Base-by-base conservation (phyloP, 2,888 invertebrate species). In the Drosophila recens region DNA sequence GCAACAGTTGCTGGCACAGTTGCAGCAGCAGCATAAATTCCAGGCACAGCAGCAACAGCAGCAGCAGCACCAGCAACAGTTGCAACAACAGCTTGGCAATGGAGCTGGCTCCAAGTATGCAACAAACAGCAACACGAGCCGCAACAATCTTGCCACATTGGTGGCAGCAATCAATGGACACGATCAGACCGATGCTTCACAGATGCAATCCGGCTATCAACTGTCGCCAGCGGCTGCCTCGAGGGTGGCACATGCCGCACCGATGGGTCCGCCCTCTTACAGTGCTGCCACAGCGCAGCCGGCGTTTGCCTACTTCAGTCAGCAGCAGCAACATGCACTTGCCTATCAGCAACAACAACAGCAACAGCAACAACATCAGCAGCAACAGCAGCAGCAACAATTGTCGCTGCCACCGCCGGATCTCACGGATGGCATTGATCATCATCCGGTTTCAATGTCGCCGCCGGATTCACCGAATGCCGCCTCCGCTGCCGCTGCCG, bases 101-200 rank as follows among this genome's bases (percentile, higher is more conserved):
- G 87, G 53, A 88, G 90, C 51, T 75, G 85, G 64, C 75, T 75
- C 83, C 59, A 80, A 80, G 58, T 80, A 59, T 43, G 57, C 59
- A 69, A 79, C 59, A 68, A 79, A 75, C 72, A 86, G 73, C 86
- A 87, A 75, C 79, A 91, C 67, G 61, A 90, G 66, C 79, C 89
- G 68, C 75, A 90, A 73, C 66, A 87, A 73, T 80, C 78, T 83
- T 70, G 83, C 83, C 61, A 89, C 89, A 36, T 64, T 83, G 57
- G 83, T 83, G 38, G 83, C 83, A 6, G 83, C 87, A 58, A 86
- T 91, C 75, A 92, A 89, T 56, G 92, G 92, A 2, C 89, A 84
- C 51, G 87, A 86, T 59, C 74, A 70, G n/a, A 46, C 74, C 6
- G 80, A 79, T 56, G 66, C 46, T n/a, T 3, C 40, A 9, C 75